These are phyloP conservation scores for Gadus macrocephalus DNA, from an alignment of 2,113 vertebrate genomes.

Conservation along the genomic window DNA sequence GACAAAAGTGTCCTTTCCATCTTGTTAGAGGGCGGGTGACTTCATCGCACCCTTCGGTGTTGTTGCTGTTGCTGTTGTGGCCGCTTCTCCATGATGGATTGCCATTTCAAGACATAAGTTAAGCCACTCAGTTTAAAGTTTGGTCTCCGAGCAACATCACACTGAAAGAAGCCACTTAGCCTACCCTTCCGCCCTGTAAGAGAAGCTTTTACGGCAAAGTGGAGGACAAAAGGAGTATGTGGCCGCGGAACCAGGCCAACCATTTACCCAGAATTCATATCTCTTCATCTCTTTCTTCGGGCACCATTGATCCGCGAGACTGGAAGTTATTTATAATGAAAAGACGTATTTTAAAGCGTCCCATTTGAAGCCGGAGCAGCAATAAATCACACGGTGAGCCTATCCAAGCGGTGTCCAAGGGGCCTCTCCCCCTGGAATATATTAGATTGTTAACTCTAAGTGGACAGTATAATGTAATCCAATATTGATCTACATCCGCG, in stretches of 20 bases:
- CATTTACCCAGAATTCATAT: conserved; percentile 40
- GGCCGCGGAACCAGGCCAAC: conserved; percentile 38
- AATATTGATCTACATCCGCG: conserved; percentile 52
- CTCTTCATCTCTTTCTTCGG: conserved; percentile 61
- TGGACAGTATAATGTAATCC: conserved; percentile 66
- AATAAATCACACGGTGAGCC: conserved; percentile 64
- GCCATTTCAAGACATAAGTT: too few relatives aligned
- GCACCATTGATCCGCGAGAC: conserved; percentile 68
- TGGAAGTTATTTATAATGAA: conserved; percentile 75
- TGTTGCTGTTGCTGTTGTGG: too few relatives aligned
- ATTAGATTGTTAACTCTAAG: conserved; percentile 63
- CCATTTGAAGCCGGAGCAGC: conserved; percentile 58
- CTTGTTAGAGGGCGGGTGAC: too few relatives aligned
- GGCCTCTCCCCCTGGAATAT: conserved; percentile 43
- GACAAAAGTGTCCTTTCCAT: too few relatives aligned
- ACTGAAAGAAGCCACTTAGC: conserved; percentile 55
- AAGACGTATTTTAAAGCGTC: conserved; percentile 65
- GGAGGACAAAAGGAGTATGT: conserved; percentile 2
- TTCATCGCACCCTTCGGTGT: too few relatives aligned
- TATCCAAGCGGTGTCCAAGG: conserved; percentile 35
- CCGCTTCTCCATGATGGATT: too few relatives aligned
- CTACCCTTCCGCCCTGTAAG: conserved; percentile 40
- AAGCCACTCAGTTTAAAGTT: not conserved
- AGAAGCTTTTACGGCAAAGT: conserved; percentile 17
- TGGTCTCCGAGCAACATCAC: conserved; percentile 35